phyloP scores from a whole-genome alignment of 2,113 vertebrate species.

The Amphilophus citrinellus region DNA sequence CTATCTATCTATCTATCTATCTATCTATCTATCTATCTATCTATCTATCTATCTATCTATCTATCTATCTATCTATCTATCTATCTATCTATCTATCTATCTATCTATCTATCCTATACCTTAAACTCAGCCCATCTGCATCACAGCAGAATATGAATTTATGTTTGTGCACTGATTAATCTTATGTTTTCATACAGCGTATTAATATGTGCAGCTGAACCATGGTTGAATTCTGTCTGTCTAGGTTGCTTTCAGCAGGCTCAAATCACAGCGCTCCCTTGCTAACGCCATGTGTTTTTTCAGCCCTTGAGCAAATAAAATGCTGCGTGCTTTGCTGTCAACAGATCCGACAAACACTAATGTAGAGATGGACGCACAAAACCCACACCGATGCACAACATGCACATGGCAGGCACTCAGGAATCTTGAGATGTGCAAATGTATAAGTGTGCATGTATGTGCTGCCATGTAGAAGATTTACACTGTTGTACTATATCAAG shows the following conservation, averaged over 20 bases:
- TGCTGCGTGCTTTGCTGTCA: slow-evolving; percentile 77
- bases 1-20: background rate
- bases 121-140: background rate
- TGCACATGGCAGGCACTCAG: slow-evolving; percentile 21
- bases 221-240: slow-evolving; percentile 42
- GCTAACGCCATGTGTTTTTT: slow-evolving; percentile 70
- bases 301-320: slow-evolving; percentile 75
- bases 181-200: slow-evolving; percentile 36
- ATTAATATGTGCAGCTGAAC: slow-evolving; percentile 51
- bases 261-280: slow-evolving; percentile 66
- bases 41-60: background rate
- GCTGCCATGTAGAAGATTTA: slow-evolving; percentile 61
- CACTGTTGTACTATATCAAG: slow-evolving; percentile 51
- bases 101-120: background rate
- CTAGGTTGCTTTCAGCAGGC: slow-evolving; percentile 71
- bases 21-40: background rate
- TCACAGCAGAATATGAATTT: background rate
- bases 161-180: slow-evolving; percentile 10
- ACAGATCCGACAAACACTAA: slow-evolving; percentile 76
- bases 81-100: background rate
- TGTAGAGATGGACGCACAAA: slow-evolving; percentile 60
- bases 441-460: slow-evolving; percentile 43
- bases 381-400: slow-evolving; percentile 31
- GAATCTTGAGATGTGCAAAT: slow-evolving; percentile 48
- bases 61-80: background rate